phyloP scores from a whole-genome alignment of 2,113 vertebrate genomes.

The Apodemus sylvaticus region DNA sequence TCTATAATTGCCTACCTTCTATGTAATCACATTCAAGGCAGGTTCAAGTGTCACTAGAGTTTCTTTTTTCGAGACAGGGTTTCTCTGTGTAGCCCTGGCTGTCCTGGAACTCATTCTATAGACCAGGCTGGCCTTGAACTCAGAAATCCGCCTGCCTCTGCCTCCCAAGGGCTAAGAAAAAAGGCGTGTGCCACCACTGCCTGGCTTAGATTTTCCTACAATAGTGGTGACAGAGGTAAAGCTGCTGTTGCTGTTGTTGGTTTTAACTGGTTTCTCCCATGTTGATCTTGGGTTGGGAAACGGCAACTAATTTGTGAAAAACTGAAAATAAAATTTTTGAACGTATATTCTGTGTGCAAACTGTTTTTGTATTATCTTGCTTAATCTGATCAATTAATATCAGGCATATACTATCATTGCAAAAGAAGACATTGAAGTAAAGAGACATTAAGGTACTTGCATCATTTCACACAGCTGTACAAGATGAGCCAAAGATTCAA shows the following conservation, averaged over 20 bases:
- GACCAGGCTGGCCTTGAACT: no score
- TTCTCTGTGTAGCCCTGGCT: no score
- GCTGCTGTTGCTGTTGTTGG: neutral
- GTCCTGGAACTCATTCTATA: no score
- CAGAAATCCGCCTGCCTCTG: no score
- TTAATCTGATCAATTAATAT: neutral
- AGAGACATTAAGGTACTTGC: neutral
- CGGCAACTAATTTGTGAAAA: neutral
- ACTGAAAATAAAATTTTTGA: neutral
- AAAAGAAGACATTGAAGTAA: neutral
- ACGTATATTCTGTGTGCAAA: neutral
- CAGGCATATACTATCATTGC: neutral
- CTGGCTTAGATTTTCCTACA: neutral
- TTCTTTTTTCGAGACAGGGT: neutral
- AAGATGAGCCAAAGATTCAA: neutral
- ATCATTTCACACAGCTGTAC: neutral
- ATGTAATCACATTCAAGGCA: neutral
- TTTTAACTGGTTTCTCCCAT: neutral
- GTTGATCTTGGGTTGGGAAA: neutral
- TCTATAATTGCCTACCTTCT: neutral
- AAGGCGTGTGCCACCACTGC: no score
- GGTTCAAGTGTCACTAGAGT: neutral
- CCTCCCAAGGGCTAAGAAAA: no score
- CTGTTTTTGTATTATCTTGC: neutral
- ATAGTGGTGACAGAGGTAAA: neutral